Evolutionary conservation across 2,888 invertebrate species (phyloP).

Genomic region (Mimas tiliae): DNA sequence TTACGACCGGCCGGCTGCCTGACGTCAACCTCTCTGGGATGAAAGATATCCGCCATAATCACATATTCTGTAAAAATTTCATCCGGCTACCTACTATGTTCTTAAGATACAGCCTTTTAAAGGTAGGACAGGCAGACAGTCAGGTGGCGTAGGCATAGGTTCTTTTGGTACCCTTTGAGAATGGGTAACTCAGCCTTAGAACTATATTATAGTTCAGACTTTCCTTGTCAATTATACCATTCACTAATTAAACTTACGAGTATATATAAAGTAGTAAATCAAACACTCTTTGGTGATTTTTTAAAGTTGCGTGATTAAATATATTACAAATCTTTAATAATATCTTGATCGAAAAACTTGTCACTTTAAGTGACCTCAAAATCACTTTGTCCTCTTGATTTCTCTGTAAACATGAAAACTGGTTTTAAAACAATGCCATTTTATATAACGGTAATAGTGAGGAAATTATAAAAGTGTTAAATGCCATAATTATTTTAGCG

Average conservation of each 20-base stretch:
- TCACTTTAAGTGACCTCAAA: slow-evolving; percentile 74
- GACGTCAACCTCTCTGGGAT: too few relatives aligned
- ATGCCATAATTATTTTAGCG: not conserved
- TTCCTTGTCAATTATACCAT: too few relatives aligned
- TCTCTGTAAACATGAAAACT: slow-evolving; percentile 52
- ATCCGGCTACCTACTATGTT: too few relatives aligned
- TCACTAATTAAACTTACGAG: slow-evolving; percentile 63
- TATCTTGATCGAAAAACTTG: slow-evolving; percentile 79
- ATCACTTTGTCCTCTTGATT: slow-evolving; percentile 66
- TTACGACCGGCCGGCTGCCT: too few relatives aligned
- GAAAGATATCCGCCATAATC: too few relatives aligned
- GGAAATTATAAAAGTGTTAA: slow-evolving; percentile 18
- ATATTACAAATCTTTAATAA: slow-evolving; percentile 68
- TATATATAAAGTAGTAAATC: slow-evolving; percentile 56
- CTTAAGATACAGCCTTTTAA: too few relatives aligned
- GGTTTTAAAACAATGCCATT: slow-evolving; percentile 13
- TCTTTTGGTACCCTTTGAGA: too few relatives aligned
- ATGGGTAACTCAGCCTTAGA: too few relatives aligned
- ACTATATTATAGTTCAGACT: too few relatives aligned
- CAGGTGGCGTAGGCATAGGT: too few relatives aligned
- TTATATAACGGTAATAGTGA: not conserved
- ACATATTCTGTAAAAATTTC: too few relatives aligned
- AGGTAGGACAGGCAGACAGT: too few relatives aligned
- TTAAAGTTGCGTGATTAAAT: slow-evolving; percentile 54
- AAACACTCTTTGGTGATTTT: slow-evolving; percentile 52